Evolutionary conservation across 2,888 invertebrate species (phyloP), one percentile per base, ranked within the genome.

Genomic region (Prenolepis imparis): DNA sequence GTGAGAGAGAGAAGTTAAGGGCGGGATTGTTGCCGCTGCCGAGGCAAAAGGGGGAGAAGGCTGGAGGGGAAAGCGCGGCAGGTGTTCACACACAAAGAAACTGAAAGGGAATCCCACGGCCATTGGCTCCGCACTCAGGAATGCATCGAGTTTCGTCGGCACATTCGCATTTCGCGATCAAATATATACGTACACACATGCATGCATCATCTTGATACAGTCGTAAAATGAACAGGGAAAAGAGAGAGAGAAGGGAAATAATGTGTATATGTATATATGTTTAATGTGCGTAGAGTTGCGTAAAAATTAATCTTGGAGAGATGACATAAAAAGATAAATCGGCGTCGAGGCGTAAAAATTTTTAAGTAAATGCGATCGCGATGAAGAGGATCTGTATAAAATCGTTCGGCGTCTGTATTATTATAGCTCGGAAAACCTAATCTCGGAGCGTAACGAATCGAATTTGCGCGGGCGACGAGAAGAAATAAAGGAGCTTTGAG

Each of bases 11-110:
- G 84, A 78, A 73, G 86, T 84, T 88, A 91, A 87, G 86, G 86
- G 86, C 87, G 74, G 82, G 84, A 90, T 86, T 90, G 87, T 86
- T 82, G 84, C 84, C 84, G 68, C 72, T 77, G 83, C 78, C 52
- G 44, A 18, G 70, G 70, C 6, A 72, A 87, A 88, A 88, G 77
- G 77, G 88, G 84, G 86, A 84, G 87, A 88, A 86, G 88, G 80
- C 68, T 91, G 91, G 91, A 89, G 92, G 90, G 91, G 92, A 90
- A 90, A 89, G 74, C 88, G 90, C 89, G 91, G 91, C 93, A 93
- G 93, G 93, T 93, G 93, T 93, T 93, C 92, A 70, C 87, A 90
- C 90, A 93, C 92, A 93, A 93, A 93, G 93, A 93, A 92, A 91
- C 90, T 89, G 86, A 92, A 92, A 92, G 89, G 55, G 91, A 93